Evolutionary conservation across 2,113 vertebrate genomes (phyloP).

Genomic region (Cettia cetti): DNA sequence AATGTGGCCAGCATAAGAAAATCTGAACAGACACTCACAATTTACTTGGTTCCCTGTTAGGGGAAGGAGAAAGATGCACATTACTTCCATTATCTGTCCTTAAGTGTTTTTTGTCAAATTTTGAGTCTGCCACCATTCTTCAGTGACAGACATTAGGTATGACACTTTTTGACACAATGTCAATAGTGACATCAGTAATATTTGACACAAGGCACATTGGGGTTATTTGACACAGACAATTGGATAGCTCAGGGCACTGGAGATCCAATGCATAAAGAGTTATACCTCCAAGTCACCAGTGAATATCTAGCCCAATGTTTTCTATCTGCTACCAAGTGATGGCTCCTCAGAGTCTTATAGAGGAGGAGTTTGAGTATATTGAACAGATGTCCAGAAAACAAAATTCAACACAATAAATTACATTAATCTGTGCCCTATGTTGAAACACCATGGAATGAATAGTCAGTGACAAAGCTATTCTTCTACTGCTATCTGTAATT

Average conservation of each 20-base stretch:
- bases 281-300: slow-evolving; percentile 44
- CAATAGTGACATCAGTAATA: slow-evolving; percentile 27
- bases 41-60: not conserved
- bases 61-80: not conserved
- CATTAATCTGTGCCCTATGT: slow-evolving; percentile 51
- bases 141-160: not conserved
- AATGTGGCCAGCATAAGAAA: not conserved
- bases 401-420: slow-evolving; percentile 55
- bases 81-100: slow-evolving; percentile 22
- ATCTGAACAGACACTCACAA: slow-evolving; percentile 8
- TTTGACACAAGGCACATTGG: slow-evolving; percentile 68
- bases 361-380: slow-evolving; percentile 12
- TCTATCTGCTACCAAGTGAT: slow-evolving; percentile 15
- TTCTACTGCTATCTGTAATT: slow-evolving; percentile 55
- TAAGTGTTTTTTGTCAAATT: slow-evolving; percentile 62
- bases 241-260: slow-evolving; percentile 44
- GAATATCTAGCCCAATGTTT: not conserved
- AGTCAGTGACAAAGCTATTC: slow-evolving; percentile 47
- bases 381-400: slow-evolving; percentile 53
- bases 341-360: slow-evolving; percentile 24
- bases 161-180: slow-evolving; percentile 32
- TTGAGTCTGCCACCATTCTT: slow-evolving; percentile 37
- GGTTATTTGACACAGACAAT: slow-evolving; percentile 49
- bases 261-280: slow-evolving; percentile 3
- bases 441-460: slow-evolving; percentile 41